These are phyloP conservation scores for Leistus spinibarbis DNA, from an alignment of 2,888 invertebrate species.

Conservation along the genomic window DNA sequence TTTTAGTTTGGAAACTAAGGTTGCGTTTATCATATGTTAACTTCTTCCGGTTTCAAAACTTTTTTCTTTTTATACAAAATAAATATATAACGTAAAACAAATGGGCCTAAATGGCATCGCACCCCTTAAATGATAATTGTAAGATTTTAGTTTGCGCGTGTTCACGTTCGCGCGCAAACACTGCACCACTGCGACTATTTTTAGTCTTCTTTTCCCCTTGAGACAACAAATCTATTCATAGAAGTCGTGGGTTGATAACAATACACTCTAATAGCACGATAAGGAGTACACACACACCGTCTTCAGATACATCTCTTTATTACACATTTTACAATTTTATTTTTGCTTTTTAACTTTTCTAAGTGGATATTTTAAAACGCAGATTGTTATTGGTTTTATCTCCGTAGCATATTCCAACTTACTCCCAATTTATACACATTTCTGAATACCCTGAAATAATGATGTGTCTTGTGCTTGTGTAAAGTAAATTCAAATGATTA, in stretches of 20 bases:
- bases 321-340: too few species aligned
- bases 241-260: constrained; percentile 25
- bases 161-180: background rate
- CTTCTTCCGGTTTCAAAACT: background rate
- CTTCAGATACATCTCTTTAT: background rate
- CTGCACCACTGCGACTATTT: constrained; percentile 9
- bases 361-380: too few species aligned
- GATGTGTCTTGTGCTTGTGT: too few species aligned
- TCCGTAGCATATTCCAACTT: too few species aligned
- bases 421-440: too few species aligned
- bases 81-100: too few species aligned
- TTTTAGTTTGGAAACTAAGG: background rate
- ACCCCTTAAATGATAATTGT: background rate
- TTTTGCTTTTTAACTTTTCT: too few species aligned
- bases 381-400: too few species aligned
- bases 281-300: background rate
- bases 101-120: too few species aligned
- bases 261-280: background rate
- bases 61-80: too few species aligned
- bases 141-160: background rate
- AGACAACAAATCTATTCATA: constrained; percentile 19
- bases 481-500: too few species aligned
- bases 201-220: constrained; percentile 21
- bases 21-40: background rate
- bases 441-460: too few species aligned